These are phyloP conservation scores for Gonatopus flavifemur DNA, from an alignment of 1,140 invertebrate species.

Conservation along the genomic window DNA sequence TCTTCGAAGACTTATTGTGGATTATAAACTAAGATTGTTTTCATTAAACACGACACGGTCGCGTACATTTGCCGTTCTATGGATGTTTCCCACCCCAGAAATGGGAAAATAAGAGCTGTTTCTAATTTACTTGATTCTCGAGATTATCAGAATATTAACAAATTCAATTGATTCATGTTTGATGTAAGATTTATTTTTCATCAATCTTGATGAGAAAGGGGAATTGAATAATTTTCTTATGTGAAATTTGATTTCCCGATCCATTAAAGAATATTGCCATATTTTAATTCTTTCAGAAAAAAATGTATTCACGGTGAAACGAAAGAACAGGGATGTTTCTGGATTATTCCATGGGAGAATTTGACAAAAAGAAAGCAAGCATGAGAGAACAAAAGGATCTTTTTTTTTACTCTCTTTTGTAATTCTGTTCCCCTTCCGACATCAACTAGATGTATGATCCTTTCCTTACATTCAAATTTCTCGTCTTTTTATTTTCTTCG, in stretches of 20 bases:
- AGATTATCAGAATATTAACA: too few relatives aligned
- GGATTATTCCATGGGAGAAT: constrained; percentile 4
- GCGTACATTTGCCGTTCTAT: background rate
- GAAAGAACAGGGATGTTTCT: constrained; percentile 3
- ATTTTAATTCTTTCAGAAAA: too few relatives aligned
- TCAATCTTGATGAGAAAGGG: too few relatives aligned
- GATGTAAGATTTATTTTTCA: too few relatives aligned
- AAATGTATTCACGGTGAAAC: background rate
- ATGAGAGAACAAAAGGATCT: constrained; percentile 18
- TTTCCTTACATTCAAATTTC: too few relatives aligned
- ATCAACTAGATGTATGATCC: constrained; percentile 16
- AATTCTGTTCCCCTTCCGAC: constrained; percentile 21
- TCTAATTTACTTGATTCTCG: too few relatives aligned
- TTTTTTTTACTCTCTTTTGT: constrained; percentile 26
- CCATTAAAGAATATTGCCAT: too few relatives aligned
- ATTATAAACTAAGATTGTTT: constrained; percentile 46
- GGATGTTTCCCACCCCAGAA: background rate
- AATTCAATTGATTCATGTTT: too few relatives aligned
- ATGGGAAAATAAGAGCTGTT: background rate
- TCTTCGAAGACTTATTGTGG: constrained; percentile 36
- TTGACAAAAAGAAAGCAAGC: constrained; percentile 8
- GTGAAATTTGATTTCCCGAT: too few relatives aligned
- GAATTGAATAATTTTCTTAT: too few relatives aligned
- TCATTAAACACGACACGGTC: constrained; percentile 33
- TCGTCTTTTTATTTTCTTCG: too few relatives aligned